Conservation (phyloP, 1,140 invertebrate genomes). For the Andricus grossulariae region DNA sequence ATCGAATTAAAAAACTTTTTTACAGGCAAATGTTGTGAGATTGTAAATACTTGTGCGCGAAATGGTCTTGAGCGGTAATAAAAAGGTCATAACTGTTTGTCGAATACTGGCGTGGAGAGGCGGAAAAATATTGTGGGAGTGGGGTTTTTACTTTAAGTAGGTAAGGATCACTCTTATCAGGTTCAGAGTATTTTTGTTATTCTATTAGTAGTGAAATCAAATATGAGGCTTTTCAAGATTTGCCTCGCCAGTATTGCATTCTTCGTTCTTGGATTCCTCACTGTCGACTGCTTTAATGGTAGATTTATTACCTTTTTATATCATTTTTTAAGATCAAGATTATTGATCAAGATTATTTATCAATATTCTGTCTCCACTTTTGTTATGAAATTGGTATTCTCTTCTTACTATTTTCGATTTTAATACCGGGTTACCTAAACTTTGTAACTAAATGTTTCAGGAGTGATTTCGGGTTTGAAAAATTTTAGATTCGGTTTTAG, state of each 20-base stretch:
- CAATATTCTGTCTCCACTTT: too few relatives aligned
- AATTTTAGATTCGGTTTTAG: too few relatives aligned
- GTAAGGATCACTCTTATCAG: slow-evolving; percentile 4
- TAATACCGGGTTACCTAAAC: too few relatives aligned
- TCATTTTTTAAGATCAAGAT: background rate
- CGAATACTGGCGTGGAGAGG: slow-evolving; percentile 4
- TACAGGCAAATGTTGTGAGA: too few relatives aligned
- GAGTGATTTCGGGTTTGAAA: too few relatives aligned
- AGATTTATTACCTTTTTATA: background rate
- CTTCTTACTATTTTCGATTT: too few relatives aligned
- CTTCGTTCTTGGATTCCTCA: background rate
- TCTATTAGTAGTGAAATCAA: slow-evolving; percentile 1
- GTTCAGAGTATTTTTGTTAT: slow-evolving; percentile 8
- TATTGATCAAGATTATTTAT: background rate
- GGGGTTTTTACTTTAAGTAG: slow-evolving; percentile 14
- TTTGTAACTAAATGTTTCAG: too few relatives aligned
- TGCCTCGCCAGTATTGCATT: background rate
- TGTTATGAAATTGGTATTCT: too few relatives aligned
- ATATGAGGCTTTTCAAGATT: slow-evolving; percentile 14
- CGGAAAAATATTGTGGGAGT: background rate
- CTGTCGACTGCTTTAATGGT: background rate
- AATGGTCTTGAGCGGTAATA: background rate
- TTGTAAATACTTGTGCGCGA: background rate
- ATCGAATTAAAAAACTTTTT: too few relatives aligned
- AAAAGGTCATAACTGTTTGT: slow-evolving; percentile 5